These are phyloP conservation scores for Eutrigla gurnardus DNA, from an alignment of 2,797 vertebrate genomes.

Conservation along the genomic window DNA sequence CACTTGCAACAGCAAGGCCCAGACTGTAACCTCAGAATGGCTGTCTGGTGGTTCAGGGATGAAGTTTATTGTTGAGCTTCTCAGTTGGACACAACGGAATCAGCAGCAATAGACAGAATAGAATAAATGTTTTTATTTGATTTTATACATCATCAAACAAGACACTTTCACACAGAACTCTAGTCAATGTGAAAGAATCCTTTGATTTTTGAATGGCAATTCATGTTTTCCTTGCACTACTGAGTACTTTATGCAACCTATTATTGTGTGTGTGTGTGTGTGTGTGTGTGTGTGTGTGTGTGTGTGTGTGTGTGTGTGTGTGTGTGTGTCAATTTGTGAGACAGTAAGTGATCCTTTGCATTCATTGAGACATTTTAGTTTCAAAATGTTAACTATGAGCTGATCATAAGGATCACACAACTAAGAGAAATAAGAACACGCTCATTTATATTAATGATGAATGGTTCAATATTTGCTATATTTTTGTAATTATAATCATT, in stretches of 20 bases:
- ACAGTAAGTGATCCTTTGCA: no score
- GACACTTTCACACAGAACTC: background rate
- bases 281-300: background rate
- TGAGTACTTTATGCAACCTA: background rate
- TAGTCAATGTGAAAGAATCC: background rate
- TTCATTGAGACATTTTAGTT: no score
- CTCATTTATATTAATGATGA: no score
- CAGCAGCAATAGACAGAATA: background rate
- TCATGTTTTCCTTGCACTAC: background rate
- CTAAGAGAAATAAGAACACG: no score
- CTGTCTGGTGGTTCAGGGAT: background rate
- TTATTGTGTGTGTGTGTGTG: background rate
- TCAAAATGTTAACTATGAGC: no score
- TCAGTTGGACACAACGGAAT: background rate
- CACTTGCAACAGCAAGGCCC: slow-evolving; percentile 2
- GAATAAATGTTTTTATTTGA: background rate
- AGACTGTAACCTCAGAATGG: background rate
- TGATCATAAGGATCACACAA: no score
- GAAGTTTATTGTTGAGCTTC: background rate
- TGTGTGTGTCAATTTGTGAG: background rate
- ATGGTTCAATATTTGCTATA: no score
- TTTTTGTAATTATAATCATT: no score
- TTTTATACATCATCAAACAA: slow-evolving; percentile 22
- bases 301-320: background rate
- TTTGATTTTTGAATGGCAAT: background rate